Percentiles rank a stretch among this genome's conserved stretches.
These are phyloP conservation scores for Ochropacha duplaris DNA, from an alignment of 2,888 invertebrate genomes.

Conservation along the genomic window DNA sequence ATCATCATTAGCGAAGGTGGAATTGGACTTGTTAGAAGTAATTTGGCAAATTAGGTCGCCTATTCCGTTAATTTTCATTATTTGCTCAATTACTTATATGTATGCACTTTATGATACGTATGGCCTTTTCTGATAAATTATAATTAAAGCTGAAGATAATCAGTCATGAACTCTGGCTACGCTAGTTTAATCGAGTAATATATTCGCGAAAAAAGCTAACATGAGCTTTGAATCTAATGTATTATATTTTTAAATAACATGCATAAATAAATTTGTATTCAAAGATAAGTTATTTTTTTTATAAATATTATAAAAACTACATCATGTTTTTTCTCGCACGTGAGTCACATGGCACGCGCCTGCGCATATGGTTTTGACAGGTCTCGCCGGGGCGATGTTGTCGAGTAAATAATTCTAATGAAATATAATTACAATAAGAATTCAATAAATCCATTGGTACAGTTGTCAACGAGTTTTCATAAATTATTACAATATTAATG, in stretches of 20 bases:
- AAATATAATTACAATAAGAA: neutral
- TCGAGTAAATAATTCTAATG: constrained; percentile 1
- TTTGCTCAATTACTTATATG: neutral
- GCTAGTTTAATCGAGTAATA: neutral
- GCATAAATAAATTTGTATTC: constrained; percentile 17
- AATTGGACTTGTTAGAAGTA: neutral
- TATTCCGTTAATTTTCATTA: neutral
- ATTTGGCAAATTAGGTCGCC: neutral
- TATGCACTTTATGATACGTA: neutral
- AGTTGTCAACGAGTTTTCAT: no score
- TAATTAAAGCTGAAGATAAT: no score
- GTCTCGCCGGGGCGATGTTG: constrained; percentile 5
- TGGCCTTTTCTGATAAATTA: neutral
- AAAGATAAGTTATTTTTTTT: constrained; percentile 2
- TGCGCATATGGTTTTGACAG: constrained; percentile 29
- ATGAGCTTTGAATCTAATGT: neutral
- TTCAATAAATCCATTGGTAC: neutral
- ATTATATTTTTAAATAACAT: constrained; percentile 8
- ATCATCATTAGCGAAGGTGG: constrained; percentile 17
- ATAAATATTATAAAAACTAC: constrained; percentile 13
- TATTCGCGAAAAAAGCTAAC: neutral
- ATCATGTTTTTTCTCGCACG: constrained; percentile 23
- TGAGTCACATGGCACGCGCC: constrained; percentile 52
- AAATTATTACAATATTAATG: no score
- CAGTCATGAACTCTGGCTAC: no score